phyloP scores from a whole-genome alignment of 1,140 invertebrate genomes.

The Anthonomus grandis region DNA sequence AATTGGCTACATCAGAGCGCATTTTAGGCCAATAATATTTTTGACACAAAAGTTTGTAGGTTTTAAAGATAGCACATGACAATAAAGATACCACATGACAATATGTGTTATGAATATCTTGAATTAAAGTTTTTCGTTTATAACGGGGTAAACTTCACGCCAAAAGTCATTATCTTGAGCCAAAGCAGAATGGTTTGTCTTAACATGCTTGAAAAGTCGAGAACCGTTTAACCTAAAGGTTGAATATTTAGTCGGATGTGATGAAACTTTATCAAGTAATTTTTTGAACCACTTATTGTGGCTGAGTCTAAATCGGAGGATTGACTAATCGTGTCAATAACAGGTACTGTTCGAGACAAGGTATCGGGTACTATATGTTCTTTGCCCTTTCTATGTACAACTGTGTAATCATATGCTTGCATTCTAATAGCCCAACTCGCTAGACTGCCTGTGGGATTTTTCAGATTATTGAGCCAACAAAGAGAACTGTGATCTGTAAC shows the following conservation, averaged over 20 bases:
- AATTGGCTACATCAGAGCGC: conserved; percentile 31
- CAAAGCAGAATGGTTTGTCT: neutral
- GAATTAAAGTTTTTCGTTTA: conserved; percentile 10
- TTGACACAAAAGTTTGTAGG: conserved; percentile 11
- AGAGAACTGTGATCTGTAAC: conserved; percentile 49
- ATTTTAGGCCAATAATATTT: conserved; percentile 42
- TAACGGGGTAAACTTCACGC: conserved; percentile 22
- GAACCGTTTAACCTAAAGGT: conserved; percentile 16
- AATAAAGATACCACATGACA: conserved; percentile 32
- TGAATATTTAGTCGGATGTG: conserved; percentile 22
- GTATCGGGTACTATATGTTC: conserved; percentile 26
- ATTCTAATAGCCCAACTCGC: conserved; percentile 49
- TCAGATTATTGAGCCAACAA: conserved; percentile 49
- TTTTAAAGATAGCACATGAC: conserved; percentile 41
- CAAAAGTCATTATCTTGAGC: conserved; percentile 5
- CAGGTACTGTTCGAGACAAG: conserved; percentile 24
- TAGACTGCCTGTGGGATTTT: conserved; percentile 47
- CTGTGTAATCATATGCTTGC: conserved; percentile 46
- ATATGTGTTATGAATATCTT: conserved; percentile 14
- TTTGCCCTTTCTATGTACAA: conserved; percentile 47
- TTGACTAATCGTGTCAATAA: neutral
- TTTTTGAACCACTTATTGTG: conserved; percentile 29
- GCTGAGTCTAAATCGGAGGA: conserved; percentile 8
- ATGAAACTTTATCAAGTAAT: conserved; percentile 8
- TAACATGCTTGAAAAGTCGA: conserved; percentile 19